Percentiles rank a stretch among this genome's conserved stretches.
These are phyloP conservation scores for Astreopora myriophthalma DNA, from an alignment of 64 coral and sea anemone genomes.

Conservation along the genomic window DNA sequence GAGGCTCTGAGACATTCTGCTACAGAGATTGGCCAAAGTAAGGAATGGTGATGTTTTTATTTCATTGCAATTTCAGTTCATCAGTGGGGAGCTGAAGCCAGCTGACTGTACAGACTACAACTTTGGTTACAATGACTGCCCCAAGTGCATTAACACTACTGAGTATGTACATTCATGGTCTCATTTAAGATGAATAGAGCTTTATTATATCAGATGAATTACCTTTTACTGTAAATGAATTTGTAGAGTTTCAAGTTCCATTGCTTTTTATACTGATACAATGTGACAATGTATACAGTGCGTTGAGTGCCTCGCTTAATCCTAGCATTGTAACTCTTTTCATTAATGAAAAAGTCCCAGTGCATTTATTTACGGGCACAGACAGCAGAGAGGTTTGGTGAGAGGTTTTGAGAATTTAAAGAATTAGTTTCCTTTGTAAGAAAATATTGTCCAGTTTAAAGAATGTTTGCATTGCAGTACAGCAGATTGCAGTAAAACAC, in stretches of 20 bases:
- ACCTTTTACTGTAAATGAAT: too few species aligned
- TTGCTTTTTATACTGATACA: too few species aligned
- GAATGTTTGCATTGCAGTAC: too few species aligned
- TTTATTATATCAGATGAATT: too few species aligned
- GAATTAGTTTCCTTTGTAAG: neutral
- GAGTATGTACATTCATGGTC: neutral
- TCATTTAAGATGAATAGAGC: too few species aligned
- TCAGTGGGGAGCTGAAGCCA: neutral
- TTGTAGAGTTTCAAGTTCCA: too few species aligned
- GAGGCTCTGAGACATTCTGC: neutral
- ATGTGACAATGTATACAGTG: too few species aligned
- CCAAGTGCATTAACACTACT: slow-evolving; percentile 21
- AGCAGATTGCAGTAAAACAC: too few species aligned
- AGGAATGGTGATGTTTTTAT: neutral
- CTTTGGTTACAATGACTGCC: slow-evolving; percentile 62
- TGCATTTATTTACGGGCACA: neutral
- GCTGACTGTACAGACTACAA: neutral
- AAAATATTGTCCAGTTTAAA: too few species aligned
- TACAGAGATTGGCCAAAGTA: too few species aligned
- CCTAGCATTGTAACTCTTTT: neutral
- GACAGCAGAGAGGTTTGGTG: neutral
- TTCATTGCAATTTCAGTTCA: neutral
- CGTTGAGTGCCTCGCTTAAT: too few species aligned
- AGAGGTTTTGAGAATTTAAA: neutral
- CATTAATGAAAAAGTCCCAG: neutral